Base-by-base conservation (phyloP, 2,888 invertebrate species). In the Clivina fossor region DNA sequence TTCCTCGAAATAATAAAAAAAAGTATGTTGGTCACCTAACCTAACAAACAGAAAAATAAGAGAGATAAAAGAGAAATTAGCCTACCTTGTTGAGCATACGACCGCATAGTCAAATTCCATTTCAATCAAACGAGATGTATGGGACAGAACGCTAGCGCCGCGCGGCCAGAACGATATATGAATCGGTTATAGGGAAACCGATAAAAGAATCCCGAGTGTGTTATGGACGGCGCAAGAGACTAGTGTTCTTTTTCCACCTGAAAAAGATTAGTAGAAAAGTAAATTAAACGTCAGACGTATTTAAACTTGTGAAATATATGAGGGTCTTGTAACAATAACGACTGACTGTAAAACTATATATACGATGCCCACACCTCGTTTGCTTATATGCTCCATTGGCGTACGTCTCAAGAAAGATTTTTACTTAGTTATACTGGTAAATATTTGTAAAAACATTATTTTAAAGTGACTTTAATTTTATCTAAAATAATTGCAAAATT, bases 221-320 rank as follows among this genome's bases (percentile, higher is more conserved):
- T n/a, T n/a, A n/a, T 13, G 20, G 47, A 32, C 22, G n/a, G 41
- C 24, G 47, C 33, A 24, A 9, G 9, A 7, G 26, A 7, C 26
- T 9, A 24, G 26, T 9, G 26, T 7, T 9, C 26, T 32, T 16
- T 19, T 22, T 38, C 49, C 40, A 49, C 38, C 49, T 38, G 28
- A 49, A 49, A 30, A 47, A 28, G 38, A 49, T 49, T 49, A 28
- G 49, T 49, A 67, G 65, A 66, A 64, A 64, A 61, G 66, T 64
- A 69, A 69, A 69, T 68, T 68, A 68, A 63, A 68, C 64, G 68
- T 68, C 68, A 66, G 64, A 67, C 65, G 65, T 68, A 66, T 69
- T 70, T 69, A 69, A 69, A 67, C 64, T 66, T 62, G 59, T 65
- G 61, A 66, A 68, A 70, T 69, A 69, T 69, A 69, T 67, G 63